phyloP scores from a whole-genome alignment of 92 coral and sea anemone species.

The Epizoanthus rinbou region DNA sequence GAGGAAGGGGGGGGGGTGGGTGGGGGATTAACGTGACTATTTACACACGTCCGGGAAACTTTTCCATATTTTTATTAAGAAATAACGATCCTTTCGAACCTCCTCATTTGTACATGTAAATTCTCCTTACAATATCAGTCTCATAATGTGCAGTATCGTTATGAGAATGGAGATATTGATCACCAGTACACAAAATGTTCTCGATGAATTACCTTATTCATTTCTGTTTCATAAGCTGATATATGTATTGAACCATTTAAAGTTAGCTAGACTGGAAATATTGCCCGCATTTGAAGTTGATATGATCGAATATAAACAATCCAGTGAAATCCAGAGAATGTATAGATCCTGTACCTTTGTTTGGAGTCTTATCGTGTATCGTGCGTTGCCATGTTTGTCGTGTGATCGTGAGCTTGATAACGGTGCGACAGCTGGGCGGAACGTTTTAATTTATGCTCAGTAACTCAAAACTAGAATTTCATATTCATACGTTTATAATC shows the following conservation, averaged over 20 bases:
- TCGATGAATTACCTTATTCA: too few relatives aligned
- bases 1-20: too few relatives aligned
- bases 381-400: slow-evolving; percentile 1
- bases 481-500: background rate
- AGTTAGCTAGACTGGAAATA: background rate
- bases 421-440: slow-evolving; percentile 4
- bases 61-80: too few relatives aligned
- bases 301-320: slow-evolving; percentile 1
- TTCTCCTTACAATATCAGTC: too few relatives aligned
- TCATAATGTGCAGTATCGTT: too few relatives aligned
- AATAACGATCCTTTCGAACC: too few relatives aligned
- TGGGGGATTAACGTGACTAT: too few relatives aligned
- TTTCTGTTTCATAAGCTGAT: too few relatives aligned
- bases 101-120: too few relatives aligned
- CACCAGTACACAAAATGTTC: too few relatives aligned
- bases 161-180: too few relatives aligned
- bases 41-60: too few relatives aligned
- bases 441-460: slow-evolving; percentile 23
- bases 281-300: background rate
- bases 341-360: background rate
- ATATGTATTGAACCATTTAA: background rate
- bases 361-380: background rate
- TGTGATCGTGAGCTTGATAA: slow-evolving; percentile 16
- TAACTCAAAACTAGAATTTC: background rate
- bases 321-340: background rate